Percentiles rank a stretch among this genome's conserved stretches.
Evolutionary conservation across 1,140 invertebrate species (phyloP).

Genomic region (Cataglyphis hispanica): DNA sequence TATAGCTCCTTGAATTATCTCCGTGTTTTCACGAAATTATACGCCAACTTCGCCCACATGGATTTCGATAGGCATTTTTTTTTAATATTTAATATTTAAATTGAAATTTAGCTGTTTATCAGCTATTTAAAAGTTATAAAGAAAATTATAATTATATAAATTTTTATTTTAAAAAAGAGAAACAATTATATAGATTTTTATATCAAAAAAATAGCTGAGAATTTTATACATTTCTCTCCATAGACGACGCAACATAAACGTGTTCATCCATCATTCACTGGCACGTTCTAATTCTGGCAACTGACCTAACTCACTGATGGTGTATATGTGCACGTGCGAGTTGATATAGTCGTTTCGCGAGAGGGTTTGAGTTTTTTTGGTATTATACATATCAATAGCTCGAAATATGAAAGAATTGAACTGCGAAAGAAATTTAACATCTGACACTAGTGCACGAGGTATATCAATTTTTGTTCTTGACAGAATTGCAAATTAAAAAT

Average conservation of each 20-base stretch:
- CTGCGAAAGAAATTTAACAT: background rate
- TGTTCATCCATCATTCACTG: slow-evolving; percentile 69
- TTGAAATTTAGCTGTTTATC: background rate
- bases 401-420: slow-evolving; percentile 1
- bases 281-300: slow-evolving; percentile 78
- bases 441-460: background rate
- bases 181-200: background rate
- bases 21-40: no score
- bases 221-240: background rate
- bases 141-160: background rate
- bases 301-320: slow-evolving; percentile 77
- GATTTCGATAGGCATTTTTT: no score
- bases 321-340: slow-evolving; percentile 63
- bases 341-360: slow-evolving; percentile 58
- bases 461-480: background rate
- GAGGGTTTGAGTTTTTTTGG: slow-evolving; percentile 46
- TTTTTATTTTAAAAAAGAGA: background rate
- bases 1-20: no score
- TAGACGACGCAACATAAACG: slow-evolving; percentile 37
- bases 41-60: no score
- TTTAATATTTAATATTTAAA: background rate
- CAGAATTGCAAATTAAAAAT: background rate
- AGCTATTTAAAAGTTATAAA: background rate
- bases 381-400: background rate
- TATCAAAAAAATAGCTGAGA: background rate